These are phyloP conservation scores for Syritta pipiens DNA, from an alignment of 2,888 invertebrate genomes.

Conservation along the genomic window DNA sequence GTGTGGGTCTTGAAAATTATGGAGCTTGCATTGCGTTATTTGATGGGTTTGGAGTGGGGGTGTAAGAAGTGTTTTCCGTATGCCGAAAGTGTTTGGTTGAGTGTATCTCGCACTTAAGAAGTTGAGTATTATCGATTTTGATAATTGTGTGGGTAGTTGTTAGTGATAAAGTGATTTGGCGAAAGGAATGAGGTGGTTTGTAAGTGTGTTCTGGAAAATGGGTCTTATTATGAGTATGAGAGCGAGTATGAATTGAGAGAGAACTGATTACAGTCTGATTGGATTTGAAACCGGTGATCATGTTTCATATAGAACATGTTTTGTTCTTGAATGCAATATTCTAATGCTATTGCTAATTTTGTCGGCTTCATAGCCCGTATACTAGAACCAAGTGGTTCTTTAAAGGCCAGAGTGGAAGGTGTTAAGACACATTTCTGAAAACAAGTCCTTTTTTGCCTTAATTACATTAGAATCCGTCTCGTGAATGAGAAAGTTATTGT, in stretches of 20 bases:
- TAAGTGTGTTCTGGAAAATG: too few species aligned
- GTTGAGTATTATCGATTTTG: too few species aligned
- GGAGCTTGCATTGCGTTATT: background rate
- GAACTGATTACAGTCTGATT: background rate
- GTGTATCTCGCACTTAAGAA: too few species aligned
- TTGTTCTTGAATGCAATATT: conserved; percentile 60
- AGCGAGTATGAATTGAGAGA: background rate
- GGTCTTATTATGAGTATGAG: too few species aligned
- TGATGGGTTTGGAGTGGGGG: background rate
- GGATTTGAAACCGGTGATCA: background rate
- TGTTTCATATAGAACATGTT: conserved; percentile 37
- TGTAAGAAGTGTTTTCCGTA: background rate
- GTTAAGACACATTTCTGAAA: conserved; percentile 58
- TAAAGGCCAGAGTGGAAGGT: conserved; percentile 54
- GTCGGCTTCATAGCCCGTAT: conserved; percentile 61
- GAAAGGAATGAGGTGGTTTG: too few species aligned
- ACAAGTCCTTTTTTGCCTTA: conserved; percentile 39
- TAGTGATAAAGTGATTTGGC: too few species aligned
- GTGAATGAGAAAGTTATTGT: conserved; percentile 52
- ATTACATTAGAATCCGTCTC: conserved; percentile 49
- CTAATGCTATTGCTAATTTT: conserved; percentile 28
- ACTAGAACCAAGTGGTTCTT: conserved; percentile 59
- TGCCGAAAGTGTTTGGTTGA: too few species aligned
- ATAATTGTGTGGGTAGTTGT: too few species aligned
- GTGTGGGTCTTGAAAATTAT: background rate